Evolutionary conservation across 2,797 vertebrate species (phyloP), one percentile per base, ranked within the genome.

Genomic region (Silurus aristotelis): DNA sequence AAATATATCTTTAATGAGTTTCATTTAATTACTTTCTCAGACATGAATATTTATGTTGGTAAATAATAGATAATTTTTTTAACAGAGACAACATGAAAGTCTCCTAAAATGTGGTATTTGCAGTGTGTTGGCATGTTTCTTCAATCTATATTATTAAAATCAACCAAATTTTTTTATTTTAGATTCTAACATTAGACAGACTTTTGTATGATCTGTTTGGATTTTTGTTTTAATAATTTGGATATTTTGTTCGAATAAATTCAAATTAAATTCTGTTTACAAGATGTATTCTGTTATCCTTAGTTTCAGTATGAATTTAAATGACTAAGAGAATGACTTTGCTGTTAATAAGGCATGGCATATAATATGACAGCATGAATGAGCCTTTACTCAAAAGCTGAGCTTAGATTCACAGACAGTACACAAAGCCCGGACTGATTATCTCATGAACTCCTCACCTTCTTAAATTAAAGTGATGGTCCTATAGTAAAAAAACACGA

Each of bases 401-500:
- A 83, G 46, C 46, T 19, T 68, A 78, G 64, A 55, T 20, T 77
- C 52, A 31, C 17, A 78, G 64, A n/a, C 38, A 17, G 1, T 19
- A 43, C 61, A 56, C 0, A 7, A 6, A 70, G 25, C 12, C 56
- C 43, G 63, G 58, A 25, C 63, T 52, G 25, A 66, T 78, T 17
- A 20, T 58, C 43, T 70, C 73, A 83, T 79, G 75, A 83, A 77
- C 76, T 70, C 80, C 64, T 86, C 82, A 83, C 82, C 82, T 86
- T 71, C 76, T 86, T 80, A 83, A 58, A n/a, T 86, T 86, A 73
- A 58, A 66, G 25, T 66, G 66, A 38, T 70, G 25, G 20, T 31
- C 13, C 43, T 43, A 79, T 22, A 25, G 66, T 79, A 58, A 46
- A 72, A 72, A 82, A 3, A 58, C 61, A 60, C 31, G 68, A 77